phyloP scores from a whole-genome alignment of 2,797 vertebrate genomes.

The Pseudotriccus pelzelni region DNA sequence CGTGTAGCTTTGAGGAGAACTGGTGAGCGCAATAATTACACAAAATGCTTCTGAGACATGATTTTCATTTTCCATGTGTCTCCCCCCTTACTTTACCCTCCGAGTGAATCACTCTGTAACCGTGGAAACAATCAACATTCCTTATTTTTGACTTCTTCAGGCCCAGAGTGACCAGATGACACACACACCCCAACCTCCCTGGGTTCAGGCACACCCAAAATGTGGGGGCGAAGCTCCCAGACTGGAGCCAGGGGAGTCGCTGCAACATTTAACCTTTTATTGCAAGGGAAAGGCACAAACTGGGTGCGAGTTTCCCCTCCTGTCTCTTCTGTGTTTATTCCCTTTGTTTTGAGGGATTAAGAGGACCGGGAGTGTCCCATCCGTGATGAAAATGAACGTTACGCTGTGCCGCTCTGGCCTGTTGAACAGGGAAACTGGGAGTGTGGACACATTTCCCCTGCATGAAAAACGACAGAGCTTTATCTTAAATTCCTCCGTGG shows the following conservation, averaged over 20 bases:
- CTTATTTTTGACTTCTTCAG: background rate
- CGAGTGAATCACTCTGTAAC: constrained; percentile 26
- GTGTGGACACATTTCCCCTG: fast-evolving
- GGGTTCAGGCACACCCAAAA: constrained; percentile 1
- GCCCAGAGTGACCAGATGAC: constrained; percentile 17
- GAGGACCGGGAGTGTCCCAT: background rate
- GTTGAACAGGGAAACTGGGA: background rate
- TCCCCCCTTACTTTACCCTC: background rate
- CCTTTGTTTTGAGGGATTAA: background rate
- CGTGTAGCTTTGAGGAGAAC: background rate
- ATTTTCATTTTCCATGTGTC: background rate
- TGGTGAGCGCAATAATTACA: background rate
- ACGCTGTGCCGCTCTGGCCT: fast-evolving
- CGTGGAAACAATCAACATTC: background rate
- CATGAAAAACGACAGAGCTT: fast-evolving
- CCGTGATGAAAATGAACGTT: background rate
- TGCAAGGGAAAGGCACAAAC: background rate
- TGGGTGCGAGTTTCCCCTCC: background rate
- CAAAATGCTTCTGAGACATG: background rate
- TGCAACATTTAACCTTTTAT: background rate
- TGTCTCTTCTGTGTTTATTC: fast-evolving
- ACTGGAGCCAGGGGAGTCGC: background rate
- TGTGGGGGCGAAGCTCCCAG: background rate
- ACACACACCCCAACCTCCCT: background rate
- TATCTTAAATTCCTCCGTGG: fast-evolving